Percentiles rank a stretch among this genome's conserved stretches.
These are phyloP conservation scores for Antennarius maculatus DNA, from an alignment of 2,797 vertebrate species.

Conservation along the genomic window DNA sequence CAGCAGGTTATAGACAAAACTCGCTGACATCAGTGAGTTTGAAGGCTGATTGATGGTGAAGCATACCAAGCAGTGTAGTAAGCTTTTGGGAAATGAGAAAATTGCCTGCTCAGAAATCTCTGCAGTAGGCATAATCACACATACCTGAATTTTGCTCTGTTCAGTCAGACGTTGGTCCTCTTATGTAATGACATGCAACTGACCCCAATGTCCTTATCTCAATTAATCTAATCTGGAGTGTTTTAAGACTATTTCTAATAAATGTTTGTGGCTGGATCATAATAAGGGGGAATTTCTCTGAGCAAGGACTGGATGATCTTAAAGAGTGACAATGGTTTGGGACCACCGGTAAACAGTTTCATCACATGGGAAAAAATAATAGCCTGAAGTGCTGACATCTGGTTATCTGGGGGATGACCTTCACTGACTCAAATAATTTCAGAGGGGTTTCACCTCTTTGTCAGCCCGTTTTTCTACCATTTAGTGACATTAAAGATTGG, in stretches of 20 bases:
- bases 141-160: conserved; percentile 5
- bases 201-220: not conserved
- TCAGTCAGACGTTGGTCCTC: conserved; percentile 1
- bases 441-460: conserved; percentile 45
- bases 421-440: conserved; percentile 58
- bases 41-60: conserved; percentile 40
- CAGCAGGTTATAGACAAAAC: conserved; percentile 58
- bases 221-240: not conserved
- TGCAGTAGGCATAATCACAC: conserved; percentile 19
- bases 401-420: conserved; percentile 41
- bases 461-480: conserved; percentile 40
- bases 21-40: conserved; percentile 52
- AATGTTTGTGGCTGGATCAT: conserved; percentile 18
- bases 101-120: conserved; percentile 13
- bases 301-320: conserved; percentile 39
- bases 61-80: conserved; percentile 41
- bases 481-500: conserved; percentile 46
- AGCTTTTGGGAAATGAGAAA: conserved; percentile 34
- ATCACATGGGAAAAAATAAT: conserved; percentile 51
- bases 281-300: conserved; percentile 28
- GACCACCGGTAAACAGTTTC: conserved; percentile 50
- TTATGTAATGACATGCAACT: not conserved
- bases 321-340: conserved; percentile 40
- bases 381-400: conserved; percentile 59
- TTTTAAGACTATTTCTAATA: conserved; percentile 22